These are phyloP conservation scores for Nymphalis c-album DNA, from an alignment of 2,888 invertebrate species.

Conservation along the genomic window DNA sequence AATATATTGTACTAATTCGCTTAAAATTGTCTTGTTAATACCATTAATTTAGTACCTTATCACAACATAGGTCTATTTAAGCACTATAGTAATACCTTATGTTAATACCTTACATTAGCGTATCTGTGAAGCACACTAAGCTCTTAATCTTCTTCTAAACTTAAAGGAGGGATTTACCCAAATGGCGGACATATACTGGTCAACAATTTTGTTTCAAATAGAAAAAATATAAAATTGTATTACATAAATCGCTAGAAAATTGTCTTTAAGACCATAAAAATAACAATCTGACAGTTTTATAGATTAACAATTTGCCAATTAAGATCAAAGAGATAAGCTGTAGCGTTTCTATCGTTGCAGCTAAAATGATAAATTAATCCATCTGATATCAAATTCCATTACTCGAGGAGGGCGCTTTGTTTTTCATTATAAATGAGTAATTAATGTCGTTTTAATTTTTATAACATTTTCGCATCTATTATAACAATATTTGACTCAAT, in stretches of 20 bases:
- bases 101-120: too few species aligned
- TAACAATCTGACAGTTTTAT: background rate
- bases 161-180: too few species aligned
- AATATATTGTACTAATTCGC: too few species aligned
- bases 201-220: too few species aligned
- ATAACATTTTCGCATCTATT: background rate
- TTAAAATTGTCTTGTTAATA: too few species aligned
- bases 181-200: too few species aligned
- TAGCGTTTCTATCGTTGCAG: slow-evolving; percentile 14
- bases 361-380: slow-evolving; percentile 20
- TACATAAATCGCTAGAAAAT: background rate
- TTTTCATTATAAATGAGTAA: background rate
- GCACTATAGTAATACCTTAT: too few species aligned
- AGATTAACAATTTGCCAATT: slow-evolving; percentile 16
- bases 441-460: slow-evolving; percentile 1
- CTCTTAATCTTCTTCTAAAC: too few species aligned
- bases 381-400: slow-evolving; percentile 18
- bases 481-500: background rate
- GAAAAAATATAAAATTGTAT: too few species aligned
- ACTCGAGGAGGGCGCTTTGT: slow-evolving; percentile 15
- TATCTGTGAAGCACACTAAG: too few species aligned
- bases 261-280: background rate
- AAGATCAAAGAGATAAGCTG: slow-evolving; percentile 23
- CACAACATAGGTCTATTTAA: too few species aligned
- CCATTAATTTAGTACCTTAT: too few species aligned